These are phyloP conservation scores for Oryzias curvinotus DNA, from an alignment of 2,113 vertebrate species.

Conservation along the genomic window DNA sequence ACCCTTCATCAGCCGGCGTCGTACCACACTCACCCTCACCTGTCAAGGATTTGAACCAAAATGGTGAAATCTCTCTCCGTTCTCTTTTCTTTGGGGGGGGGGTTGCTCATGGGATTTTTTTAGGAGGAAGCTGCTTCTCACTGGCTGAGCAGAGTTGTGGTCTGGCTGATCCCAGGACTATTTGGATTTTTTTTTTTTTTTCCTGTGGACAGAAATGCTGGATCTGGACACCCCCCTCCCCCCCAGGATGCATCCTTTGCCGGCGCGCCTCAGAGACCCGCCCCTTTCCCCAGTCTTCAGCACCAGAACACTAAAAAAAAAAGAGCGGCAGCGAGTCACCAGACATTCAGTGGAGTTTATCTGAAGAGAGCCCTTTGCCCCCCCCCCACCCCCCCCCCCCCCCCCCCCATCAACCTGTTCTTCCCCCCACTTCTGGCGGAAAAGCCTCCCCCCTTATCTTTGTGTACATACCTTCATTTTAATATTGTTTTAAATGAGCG, in stretches of 20 bases:
- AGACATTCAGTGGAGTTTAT: constrained; percentile 49
- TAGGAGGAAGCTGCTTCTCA: constrained; percentile 12
- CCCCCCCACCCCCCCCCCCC: too few species aligned
- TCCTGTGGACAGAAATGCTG: constrained; percentile 62
- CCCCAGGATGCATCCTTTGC: constrained; percentile 62
- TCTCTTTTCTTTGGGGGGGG: constrained; percentile 31
- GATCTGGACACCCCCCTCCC: constrained; percentile 24
- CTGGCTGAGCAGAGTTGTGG: constrained; percentile 46
- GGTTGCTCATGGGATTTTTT: constrained; percentile 26
- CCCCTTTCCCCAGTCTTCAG: constrained; percentile 75
- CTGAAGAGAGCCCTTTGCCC: constrained; percentile 23
- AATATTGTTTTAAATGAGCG: constrained; percentile 83
- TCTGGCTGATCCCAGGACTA: constrained; percentile 57
- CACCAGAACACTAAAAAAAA: constrained; percentile 77
- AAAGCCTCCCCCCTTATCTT: neutral
- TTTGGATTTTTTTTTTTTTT: constrained; percentile 54
- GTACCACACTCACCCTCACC: constrained; percentile 42
- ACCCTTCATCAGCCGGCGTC: constrained; percentile 48
- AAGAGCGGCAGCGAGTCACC: constrained; percentile 57
- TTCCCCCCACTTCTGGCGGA: constrained; percentile 68
- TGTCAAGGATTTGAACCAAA: constrained; percentile 36
- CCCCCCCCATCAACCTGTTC: constrained; percentile 15
- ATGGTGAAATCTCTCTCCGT: constrained; percentile 36
- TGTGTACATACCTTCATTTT: constrained; percentile 84
- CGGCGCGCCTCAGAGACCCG: constrained; percentile 81